phyloP scores from a whole-genome alignment of 2,113 vertebrate species.

The Gnathonemus echidnorhynchus region DNA sequence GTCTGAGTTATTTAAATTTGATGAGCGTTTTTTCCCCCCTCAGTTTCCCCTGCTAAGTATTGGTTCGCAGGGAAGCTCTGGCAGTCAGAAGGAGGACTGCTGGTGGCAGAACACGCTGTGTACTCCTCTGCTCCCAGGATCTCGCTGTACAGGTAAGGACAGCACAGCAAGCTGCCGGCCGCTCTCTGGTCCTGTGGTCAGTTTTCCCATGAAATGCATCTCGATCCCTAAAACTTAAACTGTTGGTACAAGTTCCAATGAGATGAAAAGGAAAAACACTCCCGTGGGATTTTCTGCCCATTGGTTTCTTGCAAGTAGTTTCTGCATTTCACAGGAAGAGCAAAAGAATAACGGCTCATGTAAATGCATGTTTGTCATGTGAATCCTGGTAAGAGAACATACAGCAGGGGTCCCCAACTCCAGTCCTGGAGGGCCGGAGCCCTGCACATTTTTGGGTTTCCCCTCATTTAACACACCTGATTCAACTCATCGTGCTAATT shows the following conservation, averaged over 20 bases:
- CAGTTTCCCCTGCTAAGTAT: conserved; percentile 74
- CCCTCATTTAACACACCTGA: no score
- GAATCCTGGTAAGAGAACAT: not conserved
- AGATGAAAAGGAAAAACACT: not conserved
- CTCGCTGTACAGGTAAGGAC: conserved; percentile 82
- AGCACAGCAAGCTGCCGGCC: not conserved
- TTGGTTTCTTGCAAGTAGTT: no score
- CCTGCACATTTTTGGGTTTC: no score
- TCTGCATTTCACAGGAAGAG: not conserved
- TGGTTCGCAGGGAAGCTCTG: conserved; percentile 68
- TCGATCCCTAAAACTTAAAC: not conserved
- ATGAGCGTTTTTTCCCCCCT: conserved; percentile 35
- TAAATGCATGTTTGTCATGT: not conserved
- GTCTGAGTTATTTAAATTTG: not conserved
- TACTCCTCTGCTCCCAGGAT: conserved; percentile 80
- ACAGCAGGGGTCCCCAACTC: not conserved
- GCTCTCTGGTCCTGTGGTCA: not conserved
- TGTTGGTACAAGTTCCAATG: not conserved
- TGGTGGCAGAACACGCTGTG: conserved; percentile 95
- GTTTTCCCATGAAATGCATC: not conserved
- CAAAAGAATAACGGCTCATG: not conserved
- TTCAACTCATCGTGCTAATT: no score
- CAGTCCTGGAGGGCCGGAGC: no score
- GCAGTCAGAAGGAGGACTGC: conserved; percentile 78
- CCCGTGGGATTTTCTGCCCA: not conserved